phyloP scores from a whole-genome alignment of 2,797 vertebrate genomes.

The Pangasius larnaudii region DNA sequence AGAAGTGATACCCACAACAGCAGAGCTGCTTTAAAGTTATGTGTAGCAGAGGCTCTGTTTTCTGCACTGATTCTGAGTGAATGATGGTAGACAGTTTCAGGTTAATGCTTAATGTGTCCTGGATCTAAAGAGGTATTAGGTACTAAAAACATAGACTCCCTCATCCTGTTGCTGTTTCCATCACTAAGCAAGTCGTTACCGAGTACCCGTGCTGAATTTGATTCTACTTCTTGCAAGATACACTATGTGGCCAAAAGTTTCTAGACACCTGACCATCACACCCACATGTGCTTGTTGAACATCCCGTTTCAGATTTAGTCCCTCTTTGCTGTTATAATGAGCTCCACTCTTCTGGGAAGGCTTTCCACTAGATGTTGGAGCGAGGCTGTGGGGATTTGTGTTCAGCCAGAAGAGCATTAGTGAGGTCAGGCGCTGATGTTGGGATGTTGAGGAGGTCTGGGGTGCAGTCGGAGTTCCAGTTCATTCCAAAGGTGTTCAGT shows the following conservation, averaged over 20 bases:
- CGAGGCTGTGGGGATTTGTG: neutral
- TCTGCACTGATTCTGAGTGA: neutral
- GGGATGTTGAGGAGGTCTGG: too few relatives aligned
- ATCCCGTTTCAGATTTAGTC: neutral
- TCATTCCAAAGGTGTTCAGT: neutral
- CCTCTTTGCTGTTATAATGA: neutral
- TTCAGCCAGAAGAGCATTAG: neutral
- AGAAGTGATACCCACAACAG: too few relatives aligned
- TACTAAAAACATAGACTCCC: neutral
- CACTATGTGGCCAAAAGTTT: neutral
- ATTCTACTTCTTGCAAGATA: neutral
- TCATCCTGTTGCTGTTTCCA: neutral
- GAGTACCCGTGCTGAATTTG: neutral
- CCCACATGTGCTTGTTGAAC: neutral
- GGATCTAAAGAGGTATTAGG: neutral
- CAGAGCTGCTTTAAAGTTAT: too few relatives aligned
- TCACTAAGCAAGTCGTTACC: neutral
- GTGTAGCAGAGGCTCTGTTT: neutral
- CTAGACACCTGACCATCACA: neutral
- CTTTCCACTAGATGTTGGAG: neutral
- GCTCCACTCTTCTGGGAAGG: neutral
- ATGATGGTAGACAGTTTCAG: constrained; percentile 21
- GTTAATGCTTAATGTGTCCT: constrained; percentile 22
- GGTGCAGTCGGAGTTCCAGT: neutral
- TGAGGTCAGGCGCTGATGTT: neutral